Base-by-base conservation (phyloP, 2,888 invertebrate species). In the Agonopterix subpropinquella region DNA sequence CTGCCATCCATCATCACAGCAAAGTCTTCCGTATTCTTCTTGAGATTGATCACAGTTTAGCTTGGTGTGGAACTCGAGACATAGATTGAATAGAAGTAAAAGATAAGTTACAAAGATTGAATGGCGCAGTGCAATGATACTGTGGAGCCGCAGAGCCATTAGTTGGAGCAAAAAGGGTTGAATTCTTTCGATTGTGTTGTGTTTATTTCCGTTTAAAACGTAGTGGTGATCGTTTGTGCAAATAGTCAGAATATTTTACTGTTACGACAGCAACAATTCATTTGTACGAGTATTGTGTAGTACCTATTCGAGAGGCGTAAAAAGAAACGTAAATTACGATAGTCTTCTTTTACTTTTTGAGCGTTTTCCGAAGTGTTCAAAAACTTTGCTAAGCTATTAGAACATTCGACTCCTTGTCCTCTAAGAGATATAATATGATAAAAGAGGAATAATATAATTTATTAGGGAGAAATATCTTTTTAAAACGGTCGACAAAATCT, bases 101-200 rank as follows among this genome's bases (percentile, higher is more conserved):
- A 64, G 71, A 70, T 73, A 61, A 65, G 71, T 67, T 76, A 80
- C 76, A 73, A 73, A 83, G 80, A 83, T 82, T 83, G 79, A 84
- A 82, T 82, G 74, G 82, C 71, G 61, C 64, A 71, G 74, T 61
- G 76, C 77, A 75, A 67, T 78, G 79, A 82, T 81, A 84, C 71
- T 72, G 67, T 61, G 64, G 70, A 69, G 52, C 42, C 36, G 46
- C 44, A 36, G 36, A 48, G 64, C 71, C 75, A 81, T 83, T 81
- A 81, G 74, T 67, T 68, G 64, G 65, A 75, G 71, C 74, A 77
- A 77, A 80, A 78, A 79, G 73, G 69, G 73, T 67, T 67, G 69
- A 71, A 74, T 80, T 79, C 71, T 75, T 77, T 65, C 64, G 65
- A 73, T 76, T 74, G 67, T 74, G 67, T 71, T 58, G 65, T 65